A percentile compares a stretch with the other conserved stretches of the same genome.
These are phyloP conservation scores for Drosophila mayaguana DNA, from an alignment of 2,888 invertebrate species.

Conservation along the genomic window DNA sequence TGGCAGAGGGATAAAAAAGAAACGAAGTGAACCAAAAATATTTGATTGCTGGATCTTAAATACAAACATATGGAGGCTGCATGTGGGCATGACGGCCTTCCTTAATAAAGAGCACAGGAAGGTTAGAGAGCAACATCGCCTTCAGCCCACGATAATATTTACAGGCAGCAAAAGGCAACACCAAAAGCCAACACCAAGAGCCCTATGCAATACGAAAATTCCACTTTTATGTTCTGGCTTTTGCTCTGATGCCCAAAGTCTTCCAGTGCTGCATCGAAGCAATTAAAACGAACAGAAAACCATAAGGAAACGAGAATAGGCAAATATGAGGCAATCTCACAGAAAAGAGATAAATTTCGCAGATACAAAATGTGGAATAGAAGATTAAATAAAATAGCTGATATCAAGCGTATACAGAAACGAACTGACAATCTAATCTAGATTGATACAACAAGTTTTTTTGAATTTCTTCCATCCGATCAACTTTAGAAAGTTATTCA, in stretches of 20 bases:
- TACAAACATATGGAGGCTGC: constrained; percentile 57
- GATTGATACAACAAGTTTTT: background rate
- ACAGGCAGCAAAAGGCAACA: constrained; percentile 69
- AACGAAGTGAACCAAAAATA: constrained; percentile 3
- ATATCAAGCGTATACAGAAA: background rate
- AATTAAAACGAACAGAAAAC: constrained; percentile 42
- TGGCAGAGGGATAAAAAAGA: background rate
- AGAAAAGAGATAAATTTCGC: background rate
- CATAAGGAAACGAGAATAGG: constrained; percentile 15
- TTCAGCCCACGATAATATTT: constrained; percentile 62
- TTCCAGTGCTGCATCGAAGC: constrained; percentile 16
- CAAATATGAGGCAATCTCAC: background rate
- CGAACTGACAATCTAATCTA: no score
- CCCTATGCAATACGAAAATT: constrained; percentile 18
- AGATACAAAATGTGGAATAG: background rate
- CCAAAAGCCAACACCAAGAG: constrained; percentile 8
- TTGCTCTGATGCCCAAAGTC: constrained; percentile 18
- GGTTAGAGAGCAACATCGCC: constrained; percentile 43
- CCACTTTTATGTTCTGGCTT: constrained; percentile 19
- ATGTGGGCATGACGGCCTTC: constrained; percentile 20
- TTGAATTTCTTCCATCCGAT: background rate
- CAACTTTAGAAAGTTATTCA: background rate
- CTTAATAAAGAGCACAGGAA: constrained; percentile 49
- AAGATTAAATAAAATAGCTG: background rate
- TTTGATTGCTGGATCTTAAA: constrained; percentile 43